A percentile compares a stretch with the other conserved stretches of the same genome.
These are phyloP conservation scores for Myotis vivesi DNA, from an alignment of 2,797 vertebrate genomes.

Conservation along the genomic window DNA sequence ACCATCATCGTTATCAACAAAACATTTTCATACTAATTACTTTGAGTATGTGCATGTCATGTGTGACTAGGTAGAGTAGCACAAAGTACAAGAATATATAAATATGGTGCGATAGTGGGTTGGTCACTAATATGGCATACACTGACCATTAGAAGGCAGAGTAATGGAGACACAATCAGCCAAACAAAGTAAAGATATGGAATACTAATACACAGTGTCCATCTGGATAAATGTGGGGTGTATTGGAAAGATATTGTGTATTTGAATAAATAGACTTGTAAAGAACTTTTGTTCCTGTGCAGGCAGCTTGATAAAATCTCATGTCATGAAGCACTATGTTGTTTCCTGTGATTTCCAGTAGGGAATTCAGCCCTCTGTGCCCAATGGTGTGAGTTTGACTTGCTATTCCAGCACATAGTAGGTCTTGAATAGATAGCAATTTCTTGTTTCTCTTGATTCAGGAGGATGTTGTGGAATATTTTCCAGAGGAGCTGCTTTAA, in stretches of 20 bases:
- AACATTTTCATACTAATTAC: background rate
- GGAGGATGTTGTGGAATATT: background rate
- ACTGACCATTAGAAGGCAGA: background rate
- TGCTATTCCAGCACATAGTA: background rate
- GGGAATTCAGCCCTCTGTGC: background rate
- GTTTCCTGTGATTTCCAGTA: background rate
- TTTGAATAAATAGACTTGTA: background rate
- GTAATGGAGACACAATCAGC: background rate
- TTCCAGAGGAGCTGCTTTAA: background rate
- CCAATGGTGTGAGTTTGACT: background rate
- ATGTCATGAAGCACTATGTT: background rate
- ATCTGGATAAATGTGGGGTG: background rate
- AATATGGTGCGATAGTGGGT: rapidly evolving
- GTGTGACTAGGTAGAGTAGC: background rate
- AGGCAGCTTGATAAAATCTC: background rate
- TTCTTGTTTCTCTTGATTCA: background rate
- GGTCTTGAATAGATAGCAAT: background rate
- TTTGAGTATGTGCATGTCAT: background rate
- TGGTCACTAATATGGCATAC: background rate
- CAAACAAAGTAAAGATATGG: background rate
- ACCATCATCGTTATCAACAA: background rate
- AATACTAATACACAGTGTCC: too few relatives aligned
- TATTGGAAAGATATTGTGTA: background rate
- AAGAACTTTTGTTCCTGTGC: background rate
- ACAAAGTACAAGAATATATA: background rate